phyloP scores from a whole-genome alignment of 92 coral and sea anemone species.

The Montipora capitata region DNA sequence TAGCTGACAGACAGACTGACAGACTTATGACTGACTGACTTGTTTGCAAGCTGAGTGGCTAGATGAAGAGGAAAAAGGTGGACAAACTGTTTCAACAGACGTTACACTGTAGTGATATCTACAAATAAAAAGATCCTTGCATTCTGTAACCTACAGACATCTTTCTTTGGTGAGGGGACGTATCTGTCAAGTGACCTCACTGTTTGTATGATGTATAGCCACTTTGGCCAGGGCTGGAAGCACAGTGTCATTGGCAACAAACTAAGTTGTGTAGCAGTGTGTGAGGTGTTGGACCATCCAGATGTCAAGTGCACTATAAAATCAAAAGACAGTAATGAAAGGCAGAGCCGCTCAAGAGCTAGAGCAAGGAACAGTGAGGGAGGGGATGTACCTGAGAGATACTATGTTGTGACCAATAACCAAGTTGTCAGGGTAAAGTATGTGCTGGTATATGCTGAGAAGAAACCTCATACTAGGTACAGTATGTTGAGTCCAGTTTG shows the following conservation, averaged over 20 bases:
- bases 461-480: slow-evolving; percentile 37
- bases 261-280: slow-evolving; percentile 95
- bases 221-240: slow-evolving; percentile 90
- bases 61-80: no score
- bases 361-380: slow-evolving; percentile 96
- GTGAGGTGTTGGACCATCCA: slow-evolving; percentile 96
- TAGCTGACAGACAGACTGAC: background rate
- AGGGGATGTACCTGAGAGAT: slow-evolving; percentile 98
- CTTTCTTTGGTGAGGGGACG: slow-evolving; percentile 98
- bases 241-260: slow-evolving; percentile 82
- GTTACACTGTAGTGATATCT: no score
- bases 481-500: background rate
- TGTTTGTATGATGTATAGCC: slow-evolving; percentile 94
- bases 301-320: slow-evolving; percentile 95
- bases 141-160: slow-evolving; percentile 73
- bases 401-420: slow-evolving; percentile 98
- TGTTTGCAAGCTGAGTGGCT: background rate
- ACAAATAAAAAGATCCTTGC: background rate
- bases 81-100: background rate
- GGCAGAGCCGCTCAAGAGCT: slow-evolving; percentile 80
- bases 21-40: background rate
- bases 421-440: slow-evolving; percentile 92
- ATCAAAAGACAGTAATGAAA: slow-evolving; percentile 33
- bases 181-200: slow-evolving; percentile 97
- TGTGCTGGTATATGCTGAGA: slow-evolving; percentile 90